These are phyloP conservation scores for Cheirogaleus major DNA, from an alignment of 2,797 vertebrate genomes.

Conservation along the genomic window DNA sequence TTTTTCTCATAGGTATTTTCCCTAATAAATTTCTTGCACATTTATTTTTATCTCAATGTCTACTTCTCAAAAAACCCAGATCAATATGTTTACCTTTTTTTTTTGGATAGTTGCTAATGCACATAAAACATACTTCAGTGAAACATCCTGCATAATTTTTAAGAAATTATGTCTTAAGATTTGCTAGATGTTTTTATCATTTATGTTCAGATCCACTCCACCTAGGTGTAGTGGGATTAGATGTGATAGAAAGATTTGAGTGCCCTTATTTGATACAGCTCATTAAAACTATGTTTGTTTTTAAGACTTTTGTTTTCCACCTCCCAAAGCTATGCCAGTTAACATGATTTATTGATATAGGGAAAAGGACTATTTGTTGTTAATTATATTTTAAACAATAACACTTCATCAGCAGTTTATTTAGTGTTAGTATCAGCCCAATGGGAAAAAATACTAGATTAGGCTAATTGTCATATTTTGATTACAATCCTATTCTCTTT, in stretches of 20 bases:
- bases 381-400: conserved; percentile 69
- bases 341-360: conserved; percentile 51
- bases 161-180: neutral
- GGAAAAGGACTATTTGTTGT: conserved; percentile 1
- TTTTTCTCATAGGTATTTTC: neutral
- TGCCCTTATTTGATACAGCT: neutral
- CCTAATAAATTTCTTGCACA: neutral
- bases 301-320: conserved; percentile 46
- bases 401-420: conserved; percentile 38
- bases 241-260: neutral
- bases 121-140: neutral
- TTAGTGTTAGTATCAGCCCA: neutral
- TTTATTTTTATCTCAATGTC: neutral
- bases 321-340: conserved; percentile 40
- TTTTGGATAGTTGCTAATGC: neutral
- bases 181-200: neutral
- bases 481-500: conserved; percentile 22
- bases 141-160: neutral
- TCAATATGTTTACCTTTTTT: neutral
- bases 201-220: neutral
- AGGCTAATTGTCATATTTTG: conserved; percentile 8
- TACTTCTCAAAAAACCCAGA: neutral
- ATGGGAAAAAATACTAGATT: conserved; percentile 12
- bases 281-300: conserved; percentile 65
- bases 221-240: neutral